These are phyloP conservation scores for Chrysemys picta DNA, from an alignment of 2,113 vertebrate species.

Conservation along the genomic window DNA sequence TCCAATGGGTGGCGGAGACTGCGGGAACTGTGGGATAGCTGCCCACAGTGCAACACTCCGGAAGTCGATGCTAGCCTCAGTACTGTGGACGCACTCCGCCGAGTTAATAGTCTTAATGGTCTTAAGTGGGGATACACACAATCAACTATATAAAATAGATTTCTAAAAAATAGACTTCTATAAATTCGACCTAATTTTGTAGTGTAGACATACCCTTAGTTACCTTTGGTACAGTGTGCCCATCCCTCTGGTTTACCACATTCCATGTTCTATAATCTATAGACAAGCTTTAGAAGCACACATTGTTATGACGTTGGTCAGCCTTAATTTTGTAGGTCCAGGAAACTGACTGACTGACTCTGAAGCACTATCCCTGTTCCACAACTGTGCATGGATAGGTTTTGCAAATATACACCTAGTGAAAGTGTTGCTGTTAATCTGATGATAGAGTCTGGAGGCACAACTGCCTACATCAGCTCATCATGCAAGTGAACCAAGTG, in stretches of 20 bases:
- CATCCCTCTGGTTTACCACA: not conserved
- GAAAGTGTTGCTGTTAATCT: not conserved
- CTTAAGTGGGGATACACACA: no score
- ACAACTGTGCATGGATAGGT: not conserved
- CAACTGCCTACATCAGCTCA: accelerated
- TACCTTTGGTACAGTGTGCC: not conserved
- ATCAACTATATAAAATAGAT: no score
- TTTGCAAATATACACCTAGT: not conserved
- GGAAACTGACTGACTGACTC: not conserved
- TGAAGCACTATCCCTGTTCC: not conserved
- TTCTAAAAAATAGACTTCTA: no score
- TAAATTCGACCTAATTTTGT: no score
- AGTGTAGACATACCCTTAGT: not conserved
- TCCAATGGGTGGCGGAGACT: no score
- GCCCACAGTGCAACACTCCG: no score
- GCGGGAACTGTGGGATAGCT: no score
- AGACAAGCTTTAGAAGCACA: not conserved
- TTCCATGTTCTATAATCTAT: not conserved
- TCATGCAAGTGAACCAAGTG: not conserved
- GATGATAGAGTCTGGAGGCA: no score
- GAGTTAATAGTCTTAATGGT: no score
- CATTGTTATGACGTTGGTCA: not conserved
- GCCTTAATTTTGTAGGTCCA: not conserved
- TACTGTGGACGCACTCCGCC: no score
- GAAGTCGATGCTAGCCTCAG: no score